phyloP scores from a whole-genome alignment of 2,888 invertebrate species.

The Blastobasis lacticolella region DNA sequence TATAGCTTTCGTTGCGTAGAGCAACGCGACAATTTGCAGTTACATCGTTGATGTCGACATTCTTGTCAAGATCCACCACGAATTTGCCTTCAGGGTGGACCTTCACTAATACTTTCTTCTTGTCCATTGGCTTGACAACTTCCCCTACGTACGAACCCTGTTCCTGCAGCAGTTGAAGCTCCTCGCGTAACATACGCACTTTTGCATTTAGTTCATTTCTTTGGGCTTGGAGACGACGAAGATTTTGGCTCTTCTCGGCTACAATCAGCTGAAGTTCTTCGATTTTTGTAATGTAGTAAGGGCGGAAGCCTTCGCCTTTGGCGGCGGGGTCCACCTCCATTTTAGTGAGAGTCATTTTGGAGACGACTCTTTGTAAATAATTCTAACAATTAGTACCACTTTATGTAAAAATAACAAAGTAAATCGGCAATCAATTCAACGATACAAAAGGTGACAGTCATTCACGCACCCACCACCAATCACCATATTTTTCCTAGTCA shows the following conservation, averaged over 20 bases:
- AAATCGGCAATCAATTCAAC: constrained; percentile 3
- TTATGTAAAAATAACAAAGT: background rate
- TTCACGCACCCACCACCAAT: constrained; percentile 11
- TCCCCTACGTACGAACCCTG: constrained; percentile 99
- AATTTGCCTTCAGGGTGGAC: constrained; percentile 99
- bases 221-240: constrained; percentile 97
- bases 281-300: constrained; percentile 98
- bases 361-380: constrained; percentile 19
- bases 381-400: constrained; percentile 15
- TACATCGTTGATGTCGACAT: constrained; percentile 98
- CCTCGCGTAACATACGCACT: constrained; percentile 98
- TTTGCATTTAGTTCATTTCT: constrained; percentile 99
- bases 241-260: constrained; percentile 97
- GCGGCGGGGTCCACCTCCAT: constrained; percentile 83
- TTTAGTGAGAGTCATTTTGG: constrained; percentile 52
- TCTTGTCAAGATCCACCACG: constrained; percentile 99
- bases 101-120: constrained; percentile 99
- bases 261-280: constrained; percentile 97
- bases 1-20: constrained; percentile 97
- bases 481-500: constrained; percentile 42
- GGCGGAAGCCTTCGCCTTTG: constrained; percentile 92
- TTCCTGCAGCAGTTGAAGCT: constrained; percentile 95
- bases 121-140: constrained; percentile 99
- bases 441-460: constrained; percentile 5
- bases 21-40: constrained; percentile 99